These are phyloP conservation scores for Eupithecia subfuscata DNA, from an alignment of 2,888 invertebrate species.

Conservation along the genomic window DNA sequence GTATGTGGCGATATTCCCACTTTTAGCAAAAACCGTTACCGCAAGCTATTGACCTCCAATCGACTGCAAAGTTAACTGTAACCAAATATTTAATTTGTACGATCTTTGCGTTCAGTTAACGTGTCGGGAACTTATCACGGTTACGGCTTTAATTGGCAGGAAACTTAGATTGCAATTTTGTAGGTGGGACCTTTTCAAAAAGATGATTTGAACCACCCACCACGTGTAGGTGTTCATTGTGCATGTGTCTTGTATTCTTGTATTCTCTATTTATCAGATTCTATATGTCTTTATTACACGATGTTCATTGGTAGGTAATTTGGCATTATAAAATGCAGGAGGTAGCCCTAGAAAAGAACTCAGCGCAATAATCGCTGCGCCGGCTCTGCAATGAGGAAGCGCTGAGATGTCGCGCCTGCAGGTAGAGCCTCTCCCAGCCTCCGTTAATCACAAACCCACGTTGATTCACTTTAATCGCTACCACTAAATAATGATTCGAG, in stretches of 20 bases:
- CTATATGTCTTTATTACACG: neutral
- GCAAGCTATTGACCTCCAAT: constrained; percentile 68
- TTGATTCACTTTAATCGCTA: constrained; percentile 58
- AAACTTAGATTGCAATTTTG: constrained; percentile 1
- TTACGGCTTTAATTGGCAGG: constrained; percentile 38
- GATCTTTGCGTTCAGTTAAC: constrained; percentile 58
- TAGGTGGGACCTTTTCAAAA: neutral
- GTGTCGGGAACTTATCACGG: constrained; percentile 59
- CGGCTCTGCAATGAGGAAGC: constrained; percentile 70
- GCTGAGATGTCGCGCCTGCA: constrained; percentile 67
- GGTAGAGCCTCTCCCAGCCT: constrained; percentile 49
- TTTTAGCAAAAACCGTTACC: constrained; percentile 58
- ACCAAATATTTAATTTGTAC: constrained; percentile 74
- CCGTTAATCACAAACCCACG: constrained; percentile 59
- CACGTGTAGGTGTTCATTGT: constrained; percentile 1
- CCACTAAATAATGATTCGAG: constrained; percentile 58
- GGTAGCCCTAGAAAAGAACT: constrained; percentile 31
- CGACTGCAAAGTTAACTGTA: constrained; percentile 76
- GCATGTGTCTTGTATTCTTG: neutral
- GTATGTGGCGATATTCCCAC: constrained; percentile 44
- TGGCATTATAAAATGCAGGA: constrained; percentile 20
- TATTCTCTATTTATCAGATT: neutral
- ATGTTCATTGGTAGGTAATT: constrained; percentile 19
- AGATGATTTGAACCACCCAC: neutral
- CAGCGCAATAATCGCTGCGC: constrained; percentile 61